Conservation (phyloP, 2,113 vertebrate species). For the Chaetodon auriga region DNA sequence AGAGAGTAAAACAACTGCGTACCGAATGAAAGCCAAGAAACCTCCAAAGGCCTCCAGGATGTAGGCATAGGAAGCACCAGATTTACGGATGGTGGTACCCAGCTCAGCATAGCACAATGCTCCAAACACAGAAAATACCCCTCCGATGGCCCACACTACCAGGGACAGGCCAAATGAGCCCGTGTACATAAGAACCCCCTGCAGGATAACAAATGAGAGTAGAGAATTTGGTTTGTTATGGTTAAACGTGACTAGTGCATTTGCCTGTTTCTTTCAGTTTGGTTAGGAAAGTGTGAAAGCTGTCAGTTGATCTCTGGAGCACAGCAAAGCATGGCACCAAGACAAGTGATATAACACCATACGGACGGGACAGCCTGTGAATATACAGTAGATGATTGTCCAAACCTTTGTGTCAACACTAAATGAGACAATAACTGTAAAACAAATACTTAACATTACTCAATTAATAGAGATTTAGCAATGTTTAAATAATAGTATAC, state of each 20-base stretch:
- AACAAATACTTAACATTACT: background rate
- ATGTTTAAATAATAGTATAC: background rate
- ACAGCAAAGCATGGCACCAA: background rate
- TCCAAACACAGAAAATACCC: constrained; percentile 87
- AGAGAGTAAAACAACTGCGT: background rate
- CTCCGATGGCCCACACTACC: constrained; percentile 86
- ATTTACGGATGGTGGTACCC: constrained; percentile 88
- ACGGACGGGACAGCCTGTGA: background rate
- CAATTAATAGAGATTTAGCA: background rate
- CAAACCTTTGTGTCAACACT: background rate
- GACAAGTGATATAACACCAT: background rate
- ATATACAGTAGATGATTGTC: background rate
- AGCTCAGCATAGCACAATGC: constrained; percentile 88
- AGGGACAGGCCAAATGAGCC: constrained; percentile 87
- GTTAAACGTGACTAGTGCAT: background rate
- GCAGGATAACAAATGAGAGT: constrained; percentile 51
- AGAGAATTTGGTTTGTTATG: background rate
- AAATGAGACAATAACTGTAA: background rate
- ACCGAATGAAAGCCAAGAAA: constrained; percentile 86
- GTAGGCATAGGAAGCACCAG: constrained; percentile 87
- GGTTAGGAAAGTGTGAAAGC: background rate
- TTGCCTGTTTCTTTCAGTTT: background rate
- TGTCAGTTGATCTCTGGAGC: background rate
- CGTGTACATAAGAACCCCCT: constrained; percentile 84
- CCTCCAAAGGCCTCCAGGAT: constrained; percentile 87